Evolutionary conservation across 2,113 vertebrate species (phyloP).

Genomic region (Ellobius talpinus): DNA sequence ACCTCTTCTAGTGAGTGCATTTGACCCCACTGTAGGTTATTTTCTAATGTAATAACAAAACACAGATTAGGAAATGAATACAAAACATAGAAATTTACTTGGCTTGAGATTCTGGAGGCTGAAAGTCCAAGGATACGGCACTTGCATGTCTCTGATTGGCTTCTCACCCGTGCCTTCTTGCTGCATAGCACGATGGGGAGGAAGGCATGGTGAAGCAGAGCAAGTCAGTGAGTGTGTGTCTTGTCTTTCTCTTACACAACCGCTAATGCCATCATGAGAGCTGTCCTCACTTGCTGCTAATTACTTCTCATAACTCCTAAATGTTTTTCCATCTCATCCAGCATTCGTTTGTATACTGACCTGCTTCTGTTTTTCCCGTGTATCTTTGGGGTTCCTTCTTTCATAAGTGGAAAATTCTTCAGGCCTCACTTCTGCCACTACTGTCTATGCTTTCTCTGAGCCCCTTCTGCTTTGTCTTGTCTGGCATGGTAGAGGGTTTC

Average conservation of each 20-base stretch:
- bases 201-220: background rate
- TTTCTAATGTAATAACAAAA: background rate
- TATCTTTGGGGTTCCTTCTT: background rate
- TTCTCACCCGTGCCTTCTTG: background rate
- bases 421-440: background rate
- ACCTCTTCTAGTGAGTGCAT: background rate
- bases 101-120: background rate
- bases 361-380: background rate
- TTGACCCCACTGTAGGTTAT: background rate
- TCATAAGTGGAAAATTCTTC: background rate
- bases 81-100: background rate
- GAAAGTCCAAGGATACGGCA: background rate
- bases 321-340: background rate
- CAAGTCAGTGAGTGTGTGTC: background rate
- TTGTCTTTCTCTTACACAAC: background rate
- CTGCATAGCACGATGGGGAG: background rate
- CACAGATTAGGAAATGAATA: background rate
- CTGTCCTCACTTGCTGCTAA: too few relatives aligned
- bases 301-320: background rate
- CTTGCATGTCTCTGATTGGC: background rate
- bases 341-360: background rate
- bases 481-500: background rate
- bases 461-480: background rate
- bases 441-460: background rate
- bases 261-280: background rate